Evolutionary conservation across 2,888 invertebrate genomes (phyloP).

Genomic region (Campopleginae sp.): DNA sequence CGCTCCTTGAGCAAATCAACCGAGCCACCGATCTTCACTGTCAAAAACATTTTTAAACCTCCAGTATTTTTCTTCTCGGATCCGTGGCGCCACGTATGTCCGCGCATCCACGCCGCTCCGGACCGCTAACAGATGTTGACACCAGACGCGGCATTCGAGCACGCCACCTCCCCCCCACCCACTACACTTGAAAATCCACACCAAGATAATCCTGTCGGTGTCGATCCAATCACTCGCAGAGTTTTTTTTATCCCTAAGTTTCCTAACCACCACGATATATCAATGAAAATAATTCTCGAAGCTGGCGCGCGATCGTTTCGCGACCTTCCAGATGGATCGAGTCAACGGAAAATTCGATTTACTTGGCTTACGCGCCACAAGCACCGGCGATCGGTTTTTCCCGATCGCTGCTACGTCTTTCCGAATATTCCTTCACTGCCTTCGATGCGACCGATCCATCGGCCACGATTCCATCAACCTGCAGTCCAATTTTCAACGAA

Average conservation of each 20-base stretch:
- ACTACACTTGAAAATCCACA: not conserved
- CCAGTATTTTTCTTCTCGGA: conserved; percentile 32
- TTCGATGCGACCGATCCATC: not conserved
- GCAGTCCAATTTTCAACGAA: not conserved
- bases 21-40: not conserved
- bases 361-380: not conserved
- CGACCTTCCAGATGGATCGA: conserved; percentile 30
- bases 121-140: conserved; percentile 71
- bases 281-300: not conserved
- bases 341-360: not conserved
- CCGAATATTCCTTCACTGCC: not conserved
- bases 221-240: conserved; percentile 9
- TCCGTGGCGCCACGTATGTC: conserved; percentile 69
- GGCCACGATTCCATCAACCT: not conserved
- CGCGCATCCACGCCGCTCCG: conserved; percentile 64
- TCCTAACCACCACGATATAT: not conserved
- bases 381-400: not conserved
- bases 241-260: conserved; percentile 3
- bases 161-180: conserved; percentile 54
- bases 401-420: not conserved
- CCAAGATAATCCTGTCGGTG: conserved; percentile 27
- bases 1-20: not conserved
- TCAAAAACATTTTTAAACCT: conserved; percentile 14
- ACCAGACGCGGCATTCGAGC: conserved; percentile 62
- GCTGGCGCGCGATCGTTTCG: not conserved